Evolutionary conservation across 1,140 invertebrate genomes (phyloP).

Genomic region (Eupeodes corollae): DNA sequence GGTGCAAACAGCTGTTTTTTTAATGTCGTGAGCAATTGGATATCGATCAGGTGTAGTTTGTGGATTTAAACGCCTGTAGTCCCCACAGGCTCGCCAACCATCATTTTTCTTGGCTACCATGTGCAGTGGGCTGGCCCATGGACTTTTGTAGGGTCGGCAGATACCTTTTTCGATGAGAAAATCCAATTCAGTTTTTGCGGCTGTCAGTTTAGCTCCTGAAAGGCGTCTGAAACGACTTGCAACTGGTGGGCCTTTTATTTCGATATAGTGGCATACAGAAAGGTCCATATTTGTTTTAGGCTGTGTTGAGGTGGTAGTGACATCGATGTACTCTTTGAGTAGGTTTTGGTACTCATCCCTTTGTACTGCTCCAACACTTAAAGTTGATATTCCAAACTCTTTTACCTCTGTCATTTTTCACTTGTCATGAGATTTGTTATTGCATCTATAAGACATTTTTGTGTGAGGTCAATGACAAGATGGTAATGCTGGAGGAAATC

Average conservation of each 20-base stretch:
- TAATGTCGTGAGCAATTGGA: constrained; percentile 26
- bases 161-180: constrained; percentile 24
- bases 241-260: constrained; percentile 22
- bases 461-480: constrained; percentile 26
- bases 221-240: constrained; percentile 27
- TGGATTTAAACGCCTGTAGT: constrained; percentile 39
- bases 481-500: constrained; percentile 30
- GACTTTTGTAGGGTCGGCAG: constrained; percentile 27
- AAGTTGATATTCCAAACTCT: not conserved
- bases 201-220: constrained; percentile 20
- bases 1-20: constrained; percentile 33
- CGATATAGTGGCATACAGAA: constrained; percentile 11
- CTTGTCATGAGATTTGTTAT: constrained; percentile 4
- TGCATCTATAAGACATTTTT: constrained; percentile 20
- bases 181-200: constrained; percentile 22
- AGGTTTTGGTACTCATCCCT: constrained; percentile 10
- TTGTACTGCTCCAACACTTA: not conserved
- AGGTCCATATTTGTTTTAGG: not conserved
- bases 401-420: constrained; percentile 4
- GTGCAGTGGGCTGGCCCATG: constrained; percentile 39
- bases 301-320: not conserved
- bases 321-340: constrained; percentile 19
- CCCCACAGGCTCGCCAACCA: constrained; percentile 32
- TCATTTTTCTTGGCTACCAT: constrained; percentile 36
- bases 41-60: constrained; percentile 31